Percentiles rank a stretch among this genome's conserved stretches.
These are phyloP conservation scores for Catamblyrhynchus diadema DNA, from an alignment of 2,797 vertebrate species.

Conservation along the genomic window DNA sequence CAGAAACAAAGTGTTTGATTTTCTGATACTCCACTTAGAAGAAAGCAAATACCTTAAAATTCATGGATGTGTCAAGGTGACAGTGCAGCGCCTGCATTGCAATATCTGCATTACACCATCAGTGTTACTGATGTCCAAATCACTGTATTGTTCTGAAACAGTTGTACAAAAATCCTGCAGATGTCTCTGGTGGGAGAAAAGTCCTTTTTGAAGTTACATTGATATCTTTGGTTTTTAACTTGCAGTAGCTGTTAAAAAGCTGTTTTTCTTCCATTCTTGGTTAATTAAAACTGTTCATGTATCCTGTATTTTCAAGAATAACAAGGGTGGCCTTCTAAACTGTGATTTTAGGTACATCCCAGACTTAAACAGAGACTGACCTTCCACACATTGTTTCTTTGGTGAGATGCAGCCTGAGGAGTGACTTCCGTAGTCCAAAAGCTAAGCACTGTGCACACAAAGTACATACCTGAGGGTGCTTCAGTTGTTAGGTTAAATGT, in stretches of 20 bases:
- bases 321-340: background rate
- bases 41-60: background rate
- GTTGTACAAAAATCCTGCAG: background rate
- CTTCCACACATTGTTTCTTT: background rate
- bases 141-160: background rate
- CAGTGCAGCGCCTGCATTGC: background rate
- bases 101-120: background rate
- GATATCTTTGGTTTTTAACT: background rate
- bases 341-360: background rate
- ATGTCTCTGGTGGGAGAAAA: background rate
- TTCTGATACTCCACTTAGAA: background rate
- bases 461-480: background rate
- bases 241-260: background rate
- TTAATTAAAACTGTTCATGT: background rate
- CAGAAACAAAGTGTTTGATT: background rate
- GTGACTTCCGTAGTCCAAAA: background rate
- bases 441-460: background rate
- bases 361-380: background rate
- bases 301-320: background rate
- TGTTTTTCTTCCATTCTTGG: background rate
- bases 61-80: background rate
- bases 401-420: background rate
- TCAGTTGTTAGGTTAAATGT: background rate
- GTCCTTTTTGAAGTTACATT: background rate
- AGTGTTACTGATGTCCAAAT: background rate